phyloP scores from a whole-genome alignment of 1,140 invertebrate species.

The Bombus affinis region DNA sequence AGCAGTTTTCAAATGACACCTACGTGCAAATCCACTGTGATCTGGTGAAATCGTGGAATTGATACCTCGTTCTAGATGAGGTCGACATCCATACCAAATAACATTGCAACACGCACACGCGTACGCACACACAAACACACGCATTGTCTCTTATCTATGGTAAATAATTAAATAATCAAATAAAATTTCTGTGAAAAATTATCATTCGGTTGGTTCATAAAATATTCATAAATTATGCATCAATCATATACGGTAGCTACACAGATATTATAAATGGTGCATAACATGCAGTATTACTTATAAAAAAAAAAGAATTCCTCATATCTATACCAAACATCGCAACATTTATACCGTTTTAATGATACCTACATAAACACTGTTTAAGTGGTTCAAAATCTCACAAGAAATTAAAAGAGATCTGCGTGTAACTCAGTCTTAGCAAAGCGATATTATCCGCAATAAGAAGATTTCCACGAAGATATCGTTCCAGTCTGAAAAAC shows the following conservation, averaged over 20 bases:
- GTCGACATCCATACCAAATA: background rate
- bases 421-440: background rate
- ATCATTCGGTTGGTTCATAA: too few relatives aligned
- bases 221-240: too few relatives aligned
- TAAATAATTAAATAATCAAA: too few relatives aligned
- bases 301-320: background rate
- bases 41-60: conserved; percentile 13
- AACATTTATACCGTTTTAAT: background rate
- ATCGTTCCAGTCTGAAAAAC: conserved; percentile 46
- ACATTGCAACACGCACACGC: background rate
- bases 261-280: too few relatives aligned
- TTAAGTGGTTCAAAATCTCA: background rate
- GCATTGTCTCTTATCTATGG: too few relatives aligned
- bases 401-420: background rate
- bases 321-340: background rate
- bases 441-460: background rate
- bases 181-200: too few relatives aligned
- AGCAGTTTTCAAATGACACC: background rate
- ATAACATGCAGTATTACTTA: background rate
- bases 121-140: too few relatives aligned
- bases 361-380: background rate
- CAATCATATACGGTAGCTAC: too few relatives aligned
- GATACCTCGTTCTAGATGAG: background rate
- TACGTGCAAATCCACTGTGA: conserved; percentile 28
- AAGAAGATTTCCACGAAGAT: conserved; percentile 16